Conservation (phyloP, 2,797 vertebrate species). For the Coreius guichenoti region DNA sequence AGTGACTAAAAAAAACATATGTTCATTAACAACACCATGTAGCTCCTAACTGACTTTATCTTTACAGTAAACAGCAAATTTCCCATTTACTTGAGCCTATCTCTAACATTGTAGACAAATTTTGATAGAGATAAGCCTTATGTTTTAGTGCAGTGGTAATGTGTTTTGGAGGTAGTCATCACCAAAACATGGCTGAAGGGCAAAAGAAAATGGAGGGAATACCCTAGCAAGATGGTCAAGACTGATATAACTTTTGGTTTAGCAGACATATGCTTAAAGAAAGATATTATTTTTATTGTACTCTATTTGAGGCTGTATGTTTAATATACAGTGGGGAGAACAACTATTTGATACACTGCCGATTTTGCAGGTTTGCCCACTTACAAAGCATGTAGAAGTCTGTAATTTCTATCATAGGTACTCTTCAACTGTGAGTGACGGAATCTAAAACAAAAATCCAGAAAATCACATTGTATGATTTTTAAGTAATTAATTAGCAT, state of each 20-base stretch:
- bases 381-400: too few relatives aligned
- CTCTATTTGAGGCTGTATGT: background rate
- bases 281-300: background rate
- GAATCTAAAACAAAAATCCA: too few relatives aligned
- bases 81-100: background rate
- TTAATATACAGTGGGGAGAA: too few relatives aligned
- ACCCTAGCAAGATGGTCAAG: background rate
- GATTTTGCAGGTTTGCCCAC: too few relatives aligned
- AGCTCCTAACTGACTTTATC: background rate
- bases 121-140: background rate
- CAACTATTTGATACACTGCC: too few relatives aligned
- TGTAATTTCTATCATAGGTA: too few relatives aligned
- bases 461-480: too few relatives aligned
- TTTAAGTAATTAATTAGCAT: too few relatives aligned
- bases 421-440: too few relatives aligned
- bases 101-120: background rate
- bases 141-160: slow-evolving; percentile 10
- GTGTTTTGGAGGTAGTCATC: slow-evolving; percentile 36
- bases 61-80: background rate
- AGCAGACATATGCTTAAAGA: slow-evolving; percentile 9
- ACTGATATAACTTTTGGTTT: background rate
- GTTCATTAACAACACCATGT: background rate
- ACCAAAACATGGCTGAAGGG: slow-evolving; percentile 9
- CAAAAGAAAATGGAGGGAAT: background rate
- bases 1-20: background rate